A percentile compares a stretch with the other conserved stretches of the same genome.
These are phyloP conservation scores for Athene noctua DNA, from an alignment of 2,113 vertebrate genomes.

Conservation along the genomic window DNA sequence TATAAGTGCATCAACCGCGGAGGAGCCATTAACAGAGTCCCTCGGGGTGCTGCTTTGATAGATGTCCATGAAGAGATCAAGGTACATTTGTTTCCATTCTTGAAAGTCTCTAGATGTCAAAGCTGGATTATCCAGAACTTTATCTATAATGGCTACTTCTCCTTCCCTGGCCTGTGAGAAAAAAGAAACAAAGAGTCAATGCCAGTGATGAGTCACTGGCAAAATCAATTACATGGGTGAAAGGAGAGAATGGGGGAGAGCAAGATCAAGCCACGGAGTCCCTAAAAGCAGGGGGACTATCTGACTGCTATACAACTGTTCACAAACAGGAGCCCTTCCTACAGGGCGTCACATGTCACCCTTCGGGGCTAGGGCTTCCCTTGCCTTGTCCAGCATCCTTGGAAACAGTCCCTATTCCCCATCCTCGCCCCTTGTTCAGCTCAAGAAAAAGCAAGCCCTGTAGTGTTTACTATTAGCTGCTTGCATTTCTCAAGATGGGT, in stretches of 20 bases:
- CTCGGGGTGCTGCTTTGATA: slow-evolving; percentile 72
- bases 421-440: not conserved
- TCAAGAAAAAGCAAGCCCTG: not conserved
- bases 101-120: slow-evolving; percentile 96
- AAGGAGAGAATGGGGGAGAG: not conserved
- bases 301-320: rapidly evolving
- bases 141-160: slow-evolving; percentile 96
- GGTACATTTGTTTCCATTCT: slow-evolving; percentile 95
- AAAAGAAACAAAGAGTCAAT: slow-evolving; percentile 73
- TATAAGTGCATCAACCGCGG: slow-evolving; percentile 82
- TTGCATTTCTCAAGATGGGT: not conserved
- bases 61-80: slow-evolving; percentile 88
- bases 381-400: rapidly evolving
- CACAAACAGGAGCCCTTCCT: not conserved
- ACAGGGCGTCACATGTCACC: too few species aligned
- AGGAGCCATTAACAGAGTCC: slow-evolving; percentile 73
- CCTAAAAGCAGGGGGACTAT: not conserved
- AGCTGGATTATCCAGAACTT: slow-evolving; percentile 90
- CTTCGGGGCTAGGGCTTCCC: not conserved
- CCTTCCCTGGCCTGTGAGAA: slow-evolving; percentile 94
- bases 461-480: not conserved
- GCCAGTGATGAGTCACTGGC: not conserved
- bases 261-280: not conserved
- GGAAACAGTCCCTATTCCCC: not conserved
- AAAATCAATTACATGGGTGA: not conserved